Base-by-base conservation (phyloP, 2,888 invertebrate species). In the Chirona hameri region DNA sequence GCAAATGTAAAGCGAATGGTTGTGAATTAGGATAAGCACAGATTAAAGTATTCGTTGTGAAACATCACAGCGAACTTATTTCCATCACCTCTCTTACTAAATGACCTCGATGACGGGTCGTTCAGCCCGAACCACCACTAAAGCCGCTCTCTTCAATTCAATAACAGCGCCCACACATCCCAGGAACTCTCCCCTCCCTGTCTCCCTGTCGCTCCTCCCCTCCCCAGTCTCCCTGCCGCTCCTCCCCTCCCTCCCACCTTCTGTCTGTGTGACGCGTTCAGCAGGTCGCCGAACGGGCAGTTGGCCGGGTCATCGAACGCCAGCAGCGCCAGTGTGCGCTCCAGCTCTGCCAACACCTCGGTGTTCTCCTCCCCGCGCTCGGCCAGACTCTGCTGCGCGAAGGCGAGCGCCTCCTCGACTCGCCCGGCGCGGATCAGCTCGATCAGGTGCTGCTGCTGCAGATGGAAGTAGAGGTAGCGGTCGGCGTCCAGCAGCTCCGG, bases 291-390 rank as follows among this genome's bases (percentile, higher is more conserved):
- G 89, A 98, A 99, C 0, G 99, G 99, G 85, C 97, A 97, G 83
- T 92, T 93, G 86, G 95, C 93, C 0, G 99, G 98, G 87, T 98
- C 96, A 84, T 99, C 98, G 89, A 99, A 99, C 12, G 99, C 99
- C 29, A 99, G 89, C 82, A 99, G 89, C 0, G 99, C 98, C 82
- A 99, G 90, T 0, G 99, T 98, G 84, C 98, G 91, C 88, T 99
- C 99, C 83, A 98, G 89, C 89, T 98, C 98, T 29, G 91, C 90
- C 76, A 92, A 87, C 79, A 92, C 90, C 27, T 84, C 82, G 1
- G 84, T 83, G 88, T 95, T 93, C 24, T 92, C 93, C 86, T 96
- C 95, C 5, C 95, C 97, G 21, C 95, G 93, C 88, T 97, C 97
- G 39, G 95, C 95, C 39, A 97, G 89, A 85, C 96, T 94, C 79